phyloP scores from a whole-genome alignment of 2,113 vertebrate genomes.

The Rhinolophus sinicus region DNA sequence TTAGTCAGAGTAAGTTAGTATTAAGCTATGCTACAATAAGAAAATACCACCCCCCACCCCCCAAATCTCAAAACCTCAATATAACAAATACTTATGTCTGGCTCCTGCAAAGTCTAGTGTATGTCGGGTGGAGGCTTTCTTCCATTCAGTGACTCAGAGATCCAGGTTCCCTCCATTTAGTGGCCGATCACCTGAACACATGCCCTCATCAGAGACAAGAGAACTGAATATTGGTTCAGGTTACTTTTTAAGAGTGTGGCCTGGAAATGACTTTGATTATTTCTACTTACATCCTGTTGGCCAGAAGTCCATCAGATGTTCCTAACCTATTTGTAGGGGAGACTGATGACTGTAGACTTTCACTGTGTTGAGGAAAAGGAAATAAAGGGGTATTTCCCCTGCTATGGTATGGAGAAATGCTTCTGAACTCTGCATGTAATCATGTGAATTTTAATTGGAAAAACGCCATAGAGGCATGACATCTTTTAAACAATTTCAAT shows the following conservation, averaged over 20 bases:
- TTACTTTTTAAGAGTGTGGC: neutral
- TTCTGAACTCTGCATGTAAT: neutral
- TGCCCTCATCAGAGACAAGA: neutral
- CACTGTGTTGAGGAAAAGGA: neutral
- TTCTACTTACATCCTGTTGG: neutral
- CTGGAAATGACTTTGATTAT: neutral
- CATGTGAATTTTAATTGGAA: neutral
- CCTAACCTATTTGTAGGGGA: neutral
- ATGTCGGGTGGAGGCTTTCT: neutral
- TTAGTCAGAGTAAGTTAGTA: neutral
- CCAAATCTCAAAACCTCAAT: neutral
- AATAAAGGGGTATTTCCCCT: neutral
- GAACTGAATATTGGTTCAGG: neutral
- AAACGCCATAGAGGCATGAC: neutral
- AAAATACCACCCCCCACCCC: neutral
- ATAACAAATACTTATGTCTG: neutral
- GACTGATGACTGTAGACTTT: neutral
- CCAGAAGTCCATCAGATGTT: neutral
- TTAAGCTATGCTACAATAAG: neutral
- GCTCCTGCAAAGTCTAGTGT: neutral
- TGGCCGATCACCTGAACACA: neutral
- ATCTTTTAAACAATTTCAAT: neutral
- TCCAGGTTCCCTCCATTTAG: neutral
- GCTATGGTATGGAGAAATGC: neutral
- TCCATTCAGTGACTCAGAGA: neutral